Evolutionary conservation across 1,140 invertebrate genomes (phyloP).

Genomic region (Cyclina sinensis): DNA sequence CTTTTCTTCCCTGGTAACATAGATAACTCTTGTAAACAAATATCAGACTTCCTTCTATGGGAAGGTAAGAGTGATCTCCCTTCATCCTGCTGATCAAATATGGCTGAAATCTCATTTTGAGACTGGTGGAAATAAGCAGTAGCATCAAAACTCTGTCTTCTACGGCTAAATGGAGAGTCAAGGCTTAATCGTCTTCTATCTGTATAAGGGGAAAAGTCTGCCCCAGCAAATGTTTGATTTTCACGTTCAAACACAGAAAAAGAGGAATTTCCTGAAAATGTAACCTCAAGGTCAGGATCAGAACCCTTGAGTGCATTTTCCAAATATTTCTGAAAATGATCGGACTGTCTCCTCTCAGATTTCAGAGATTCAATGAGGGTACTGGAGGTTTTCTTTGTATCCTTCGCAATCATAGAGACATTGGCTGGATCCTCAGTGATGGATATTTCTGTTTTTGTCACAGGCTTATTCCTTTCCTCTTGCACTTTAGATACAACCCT

Average conservation of each 20-base stretch:
- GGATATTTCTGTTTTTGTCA: background rate
- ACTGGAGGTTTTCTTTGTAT: conserved; percentile 27
- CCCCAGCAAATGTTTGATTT: background rate
- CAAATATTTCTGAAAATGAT: conserved; percentile 62
- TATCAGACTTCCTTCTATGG: conserved; percentile 13
- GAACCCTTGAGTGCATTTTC: conserved; percentile 31
- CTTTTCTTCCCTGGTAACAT: conserved; percentile 35
- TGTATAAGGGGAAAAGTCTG: background rate
- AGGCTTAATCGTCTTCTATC: conserved; percentile 20
- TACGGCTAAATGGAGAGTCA: background rate
- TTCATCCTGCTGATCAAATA: conserved; percentile 22
- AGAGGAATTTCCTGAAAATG: background rate
- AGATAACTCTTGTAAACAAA: conserved; percentile 46
- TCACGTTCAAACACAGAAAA: conserved; percentile 4
- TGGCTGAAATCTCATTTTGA: conserved; percentile 40
- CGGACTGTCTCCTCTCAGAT: conserved; percentile 52
- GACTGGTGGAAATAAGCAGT: conserved; percentile 45
- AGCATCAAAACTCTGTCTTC: conserved; percentile 44
- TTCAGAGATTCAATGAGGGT: conserved; percentile 13
- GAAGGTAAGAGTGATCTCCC: background rate
- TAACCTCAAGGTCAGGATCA: background rate
- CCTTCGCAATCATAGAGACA: background rate
- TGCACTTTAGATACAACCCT: conserved; percentile 18
- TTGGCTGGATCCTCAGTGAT: background rate
- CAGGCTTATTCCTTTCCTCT: background rate